Evolutionary conservation across 64 coral and sea anemone species (phyloP).

Genomic region (Montipora sp.): DNA sequence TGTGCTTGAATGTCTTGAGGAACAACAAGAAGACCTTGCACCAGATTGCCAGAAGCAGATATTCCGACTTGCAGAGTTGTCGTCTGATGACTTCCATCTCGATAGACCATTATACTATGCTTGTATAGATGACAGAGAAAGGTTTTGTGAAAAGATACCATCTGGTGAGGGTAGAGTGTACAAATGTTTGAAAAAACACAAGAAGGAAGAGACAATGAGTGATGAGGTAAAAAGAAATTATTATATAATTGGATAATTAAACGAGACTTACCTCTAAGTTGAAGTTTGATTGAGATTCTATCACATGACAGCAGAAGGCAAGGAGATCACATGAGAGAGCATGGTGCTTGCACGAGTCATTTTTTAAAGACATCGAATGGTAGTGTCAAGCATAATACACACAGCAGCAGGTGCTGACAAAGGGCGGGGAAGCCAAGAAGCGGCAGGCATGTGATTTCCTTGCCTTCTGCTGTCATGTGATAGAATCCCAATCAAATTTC

Average conservation of each 20-base stretch:
- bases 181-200: slow-evolving; percentile 69
- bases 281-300: no score
- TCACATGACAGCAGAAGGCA: no score
- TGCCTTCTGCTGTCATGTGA: no score
- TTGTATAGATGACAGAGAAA: slow-evolving; percentile 90
- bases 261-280: no score
- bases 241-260: neutral
- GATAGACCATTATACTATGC: slow-evolving; percentile 89
- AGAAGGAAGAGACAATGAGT: slow-evolving; percentile 63
- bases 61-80: slow-evolving; percentile 80
- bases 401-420: no score
- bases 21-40: slow-evolving; percentile 60
- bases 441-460: no score
- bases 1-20: slow-evolving; percentile 91
- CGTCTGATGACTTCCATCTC: slow-evolving; percentile 90
- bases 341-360: no score
- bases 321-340: no score
- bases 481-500: no score
- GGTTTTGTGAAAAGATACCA: slow-evolving; percentile 70
- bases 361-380: no score
- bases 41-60: slow-evolving; percentile 69
- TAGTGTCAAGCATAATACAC: no score
- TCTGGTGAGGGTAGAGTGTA: slow-evolving; percentile 73
- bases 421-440: no score
- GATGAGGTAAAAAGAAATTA: slow-evolving; percentile 53